Evolutionary conservation across 2,888 invertebrate species (phyloP).

Genomic region (Cryptophagus acutangulus): DNA sequence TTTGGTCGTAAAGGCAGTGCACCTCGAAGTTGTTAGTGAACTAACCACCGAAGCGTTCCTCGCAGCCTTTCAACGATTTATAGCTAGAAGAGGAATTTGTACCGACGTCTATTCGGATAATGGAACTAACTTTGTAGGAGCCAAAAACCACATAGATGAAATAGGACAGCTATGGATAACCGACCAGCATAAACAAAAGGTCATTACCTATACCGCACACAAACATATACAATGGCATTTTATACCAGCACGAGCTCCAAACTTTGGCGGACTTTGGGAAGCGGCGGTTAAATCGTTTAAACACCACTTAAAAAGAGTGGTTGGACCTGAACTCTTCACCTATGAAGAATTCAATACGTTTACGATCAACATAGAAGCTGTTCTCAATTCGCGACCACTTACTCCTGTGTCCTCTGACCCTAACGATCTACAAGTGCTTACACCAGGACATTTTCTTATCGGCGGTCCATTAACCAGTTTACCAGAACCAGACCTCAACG

Average conservation of each 20-base stretch:
- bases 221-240: too few relatives aligned
- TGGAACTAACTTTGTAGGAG: too few relatives aligned
- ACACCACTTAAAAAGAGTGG: neutral
- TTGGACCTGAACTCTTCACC: neutral
- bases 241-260: neutral
- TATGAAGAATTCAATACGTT: neutral
- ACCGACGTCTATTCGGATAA: too few relatives aligned
- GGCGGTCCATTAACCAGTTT: neutral
- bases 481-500: neutral
- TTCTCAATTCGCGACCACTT: neutral
- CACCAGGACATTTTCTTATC: constrained; percentile 1
- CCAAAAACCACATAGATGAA: too few relatives aligned
- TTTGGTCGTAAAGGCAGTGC: too few relatives aligned
- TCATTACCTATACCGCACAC: too few relatives aligned
- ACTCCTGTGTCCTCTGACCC: neutral
- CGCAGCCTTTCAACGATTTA: too few relatives aligned
- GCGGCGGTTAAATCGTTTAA: neutral
- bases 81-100: too few relatives aligned
- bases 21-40: too few relatives aligned
- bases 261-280: constrained; percentile 1
- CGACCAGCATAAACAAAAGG: too few relatives aligned
- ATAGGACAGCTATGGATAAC: too few relatives aligned
- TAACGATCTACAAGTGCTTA: neutral
- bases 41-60: too few relatives aligned
- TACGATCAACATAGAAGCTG: neutral